Conservation (phyloP, 1,140 invertebrate genomes). For the Drosophila dunni region DNA sequence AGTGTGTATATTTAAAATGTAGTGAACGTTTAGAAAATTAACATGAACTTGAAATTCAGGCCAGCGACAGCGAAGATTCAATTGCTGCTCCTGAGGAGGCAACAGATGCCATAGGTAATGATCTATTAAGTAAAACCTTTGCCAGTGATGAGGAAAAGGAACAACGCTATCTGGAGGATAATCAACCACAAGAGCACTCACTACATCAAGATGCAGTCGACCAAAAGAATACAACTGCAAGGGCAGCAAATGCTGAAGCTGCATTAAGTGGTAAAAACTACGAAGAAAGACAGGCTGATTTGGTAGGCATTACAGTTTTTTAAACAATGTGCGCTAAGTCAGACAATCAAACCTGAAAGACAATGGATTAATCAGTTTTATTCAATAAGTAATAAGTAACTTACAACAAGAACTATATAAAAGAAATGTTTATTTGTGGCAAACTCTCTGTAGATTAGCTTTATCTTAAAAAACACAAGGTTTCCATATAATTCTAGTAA, state of each 20-base stretch:
- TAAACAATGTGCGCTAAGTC: conserved; percentile 42
- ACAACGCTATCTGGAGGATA: background rate
- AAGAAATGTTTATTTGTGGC: too few species aligned
- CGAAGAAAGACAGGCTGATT: conserved; percentile 81
- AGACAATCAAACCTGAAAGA: conserved; percentile 55
- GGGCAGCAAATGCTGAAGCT: conserved; percentile 38
- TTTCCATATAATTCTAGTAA: too few species aligned
- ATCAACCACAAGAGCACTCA: background rate
- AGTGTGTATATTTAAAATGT: conserved; percentile 9
- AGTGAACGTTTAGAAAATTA: conserved; percentile 49
- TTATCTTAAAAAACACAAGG: too few species aligned
- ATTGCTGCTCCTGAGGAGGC: conserved; percentile 43
- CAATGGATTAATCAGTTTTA: background rate
- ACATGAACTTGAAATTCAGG: conserved; percentile 78
- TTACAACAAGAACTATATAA: too few species aligned
- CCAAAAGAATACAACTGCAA: conserved; percentile 7
- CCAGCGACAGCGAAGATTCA: conserved; percentile 78
- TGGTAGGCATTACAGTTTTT: conserved; percentile 75
- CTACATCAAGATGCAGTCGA: conserved; percentile 5
- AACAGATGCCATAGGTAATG: conserved; percentile 59
- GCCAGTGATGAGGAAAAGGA: conserved; percentile 15
- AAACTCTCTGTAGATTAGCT: too few species aligned
- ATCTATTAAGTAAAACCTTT: conserved; percentile 58
- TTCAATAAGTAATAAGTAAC: too few species aligned
- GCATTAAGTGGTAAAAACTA: conserved; percentile 79